These are phyloP conservation scores for Martes martes DNA, from an alignment of 2,113 vertebrate genomes.

Conservation along the genomic window DNA sequence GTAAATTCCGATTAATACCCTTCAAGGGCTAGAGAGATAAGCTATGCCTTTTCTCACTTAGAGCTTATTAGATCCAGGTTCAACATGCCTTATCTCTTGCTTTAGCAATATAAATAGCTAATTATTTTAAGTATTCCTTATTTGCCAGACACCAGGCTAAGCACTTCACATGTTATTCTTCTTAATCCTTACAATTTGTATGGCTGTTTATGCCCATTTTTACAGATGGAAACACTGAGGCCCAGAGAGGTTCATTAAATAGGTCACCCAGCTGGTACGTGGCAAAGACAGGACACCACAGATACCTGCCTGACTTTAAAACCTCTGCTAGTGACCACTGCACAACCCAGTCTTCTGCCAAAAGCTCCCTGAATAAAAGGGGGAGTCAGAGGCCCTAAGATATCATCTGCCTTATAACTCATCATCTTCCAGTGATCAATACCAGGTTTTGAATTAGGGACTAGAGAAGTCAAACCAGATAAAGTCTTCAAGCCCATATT, in stretches of 20 bases:
- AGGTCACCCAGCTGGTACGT: background rate
- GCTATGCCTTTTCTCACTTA: background rate
- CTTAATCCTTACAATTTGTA: background rate
- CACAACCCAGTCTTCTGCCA: background rate
- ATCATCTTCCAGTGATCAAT: conserved; percentile 3
- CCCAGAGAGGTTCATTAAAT: background rate
- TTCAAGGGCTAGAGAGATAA: background rate
- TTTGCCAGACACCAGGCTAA: background rate
- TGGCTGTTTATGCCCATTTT: conserved; percentile 14
- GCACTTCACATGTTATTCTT: background rate
- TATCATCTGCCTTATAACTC: background rate
- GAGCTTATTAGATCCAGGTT: background rate
- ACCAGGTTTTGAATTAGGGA: background rate
- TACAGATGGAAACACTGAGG: conserved; percentile 36
- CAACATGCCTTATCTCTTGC: background rate
- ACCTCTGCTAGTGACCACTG: background rate
- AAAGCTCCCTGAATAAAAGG: background rate
- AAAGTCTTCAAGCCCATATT: background rate
- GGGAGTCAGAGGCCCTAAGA: background rate
- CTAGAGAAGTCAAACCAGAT: background rate
- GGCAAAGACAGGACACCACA: background rate
- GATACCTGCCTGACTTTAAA: background rate
- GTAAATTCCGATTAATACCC: background rate
- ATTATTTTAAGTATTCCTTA: background rate
- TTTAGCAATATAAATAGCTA: background rate